Evolutionary conservation across 2,113 vertebrate species (phyloP), one percentile per base, ranked within the genome.

Genomic region (Lepus europaeus): DNA sequence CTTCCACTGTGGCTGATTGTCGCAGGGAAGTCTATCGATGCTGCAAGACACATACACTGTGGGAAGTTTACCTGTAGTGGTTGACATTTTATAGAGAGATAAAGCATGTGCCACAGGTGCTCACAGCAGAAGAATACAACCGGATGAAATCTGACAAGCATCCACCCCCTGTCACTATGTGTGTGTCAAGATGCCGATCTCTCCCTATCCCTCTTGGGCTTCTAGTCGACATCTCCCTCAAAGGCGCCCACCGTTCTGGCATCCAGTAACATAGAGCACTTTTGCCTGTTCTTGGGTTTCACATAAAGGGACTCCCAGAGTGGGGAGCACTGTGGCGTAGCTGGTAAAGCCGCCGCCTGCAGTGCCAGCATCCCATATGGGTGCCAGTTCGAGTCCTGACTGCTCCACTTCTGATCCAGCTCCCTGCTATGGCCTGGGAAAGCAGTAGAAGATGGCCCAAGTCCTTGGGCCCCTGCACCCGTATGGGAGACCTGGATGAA

Each of bases 221-320:
- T 72, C 20, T 78, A 16, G 8, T 13, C 63, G 59, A 36, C 22
- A 51, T 5, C 31, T 39, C 29, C 16, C 12, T 49, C 17, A 59
- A 68, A 74, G 49, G 19, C 6, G 63, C 19, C 16, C 29, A 51
- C 29, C 12, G 68, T 36, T 31, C 13, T 19, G 29, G 22, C 16
- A 16, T 61, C 51, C 39, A 45, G 66, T 27, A 31, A 3, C 27
- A 20, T 39, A 51, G 19, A 73, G 0, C 63, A 7, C 13, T 88
- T 80, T 77, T 94, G 27, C 19, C 12, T 90, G 6, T 81, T 92
- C 12, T 88, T 97, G 17, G 81, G 72, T 81, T 81, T 93, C n/a
- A 36, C 6, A 1, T 27, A 22, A 39, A 39, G 74, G 4, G 12
- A 91, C 68, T 90, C 22, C 78, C n/a, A 94, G 10, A 22, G 56